Conservation (phyloP, 2,113 vertebrate genomes). For the Amia ocellicauda region DNA sequence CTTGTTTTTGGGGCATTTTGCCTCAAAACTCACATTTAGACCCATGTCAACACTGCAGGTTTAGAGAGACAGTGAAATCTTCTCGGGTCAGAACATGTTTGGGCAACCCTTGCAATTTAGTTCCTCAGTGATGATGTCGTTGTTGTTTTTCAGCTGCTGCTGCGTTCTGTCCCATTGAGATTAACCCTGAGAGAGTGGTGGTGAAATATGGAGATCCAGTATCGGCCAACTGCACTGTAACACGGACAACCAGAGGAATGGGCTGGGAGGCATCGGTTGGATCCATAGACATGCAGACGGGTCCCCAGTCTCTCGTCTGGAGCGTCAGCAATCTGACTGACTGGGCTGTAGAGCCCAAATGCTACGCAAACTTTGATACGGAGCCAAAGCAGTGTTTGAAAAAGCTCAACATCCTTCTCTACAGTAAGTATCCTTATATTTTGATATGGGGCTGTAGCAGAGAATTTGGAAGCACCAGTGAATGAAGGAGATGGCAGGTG, state of each 20-base stretch:
- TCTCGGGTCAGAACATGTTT: too few species aligned
- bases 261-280: constrained; percentile 9
- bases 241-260: fast-evolving
- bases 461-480: too few species aligned
- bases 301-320: fast-evolving
- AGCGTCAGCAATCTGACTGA: neutral
- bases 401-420: constrained; percentile 23
- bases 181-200: constrained; percentile 30
- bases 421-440: constrained; percentile 58
- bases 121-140: too few species aligned
- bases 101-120: too few species aligned
- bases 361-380: constrained; percentile 19
- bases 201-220: constrained; percentile 2
- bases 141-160: constrained; percentile 43
- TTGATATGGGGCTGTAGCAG: too few species aligned
- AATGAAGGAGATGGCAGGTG: too few species aligned
- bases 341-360: neutral
- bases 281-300: fast-evolving
- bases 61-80: too few species aligned
- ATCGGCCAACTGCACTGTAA: constrained; percentile 32
- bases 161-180: neutral
- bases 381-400: fast-evolving
- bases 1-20: too few species aligned
- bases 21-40: too few species aligned
- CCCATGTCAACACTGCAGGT: too few species aligned